Evolutionary conservation across 2,113 vertebrate genomes (phyloP), one percentile per base, ranked within the genome.

Genomic region (Entomyzon cyanotis): DNA sequence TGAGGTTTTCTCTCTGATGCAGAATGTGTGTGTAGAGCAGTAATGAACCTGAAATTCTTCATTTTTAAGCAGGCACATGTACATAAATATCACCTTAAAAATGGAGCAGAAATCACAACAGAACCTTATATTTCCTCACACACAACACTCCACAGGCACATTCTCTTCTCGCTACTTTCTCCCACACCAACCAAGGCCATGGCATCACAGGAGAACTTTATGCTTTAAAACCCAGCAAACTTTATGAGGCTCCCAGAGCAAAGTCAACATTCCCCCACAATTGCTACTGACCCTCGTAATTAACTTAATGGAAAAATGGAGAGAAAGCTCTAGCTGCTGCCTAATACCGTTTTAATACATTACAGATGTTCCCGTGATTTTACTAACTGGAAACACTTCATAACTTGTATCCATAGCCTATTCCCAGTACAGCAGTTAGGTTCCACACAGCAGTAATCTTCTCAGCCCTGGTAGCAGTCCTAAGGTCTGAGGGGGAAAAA

Each of bases 281-380:
- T 64, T 88, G 67, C 90, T 80, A 46, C 41, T 93, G 92, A 90
- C 88, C 85, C 49, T 83, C 0, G 0, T 87, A 85, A 87, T 91
- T 73, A 89, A 39, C 62, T 91, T 73, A 87, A 87, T 67, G 76
- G 79, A 79, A 85, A 94, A 73, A 87, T 39, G 63, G 81, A 82
- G 62, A 93, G 50, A 87, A 76, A 76, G 49, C 74, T 80, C 23
- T 62, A 60, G 75, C 84, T 79, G 62, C 70, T 94, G 84, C 62
- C 37, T 86, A 18, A 65, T 91, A 9, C 1, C 28, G 21, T 91
- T 83, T 28, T 94, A 89, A 91, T 88, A 23, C 56, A 11, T 70
- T 93, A 59, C 89, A 95, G 93, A 85, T 97, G 91, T 94, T 94
- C 16, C 74, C 30, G 17, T 85, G 85, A 84, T 77, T 94, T 91